Evolutionary conservation across 2,113 vertebrate species (phyloP), one percentile per base, ranked within the genome.

Genomic region (Shinisaurus crocodilurus): DNA sequence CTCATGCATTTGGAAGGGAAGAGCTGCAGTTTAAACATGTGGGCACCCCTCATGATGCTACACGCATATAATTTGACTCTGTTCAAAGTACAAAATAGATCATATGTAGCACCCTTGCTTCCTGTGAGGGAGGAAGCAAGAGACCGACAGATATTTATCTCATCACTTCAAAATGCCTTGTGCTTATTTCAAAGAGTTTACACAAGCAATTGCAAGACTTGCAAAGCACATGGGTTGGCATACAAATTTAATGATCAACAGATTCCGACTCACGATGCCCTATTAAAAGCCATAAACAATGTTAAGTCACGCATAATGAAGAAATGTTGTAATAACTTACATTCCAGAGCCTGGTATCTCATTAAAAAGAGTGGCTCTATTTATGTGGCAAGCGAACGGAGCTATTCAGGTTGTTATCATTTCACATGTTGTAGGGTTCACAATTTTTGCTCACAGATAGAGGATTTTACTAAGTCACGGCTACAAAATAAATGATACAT

Each of bases 401-500:
- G 32, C 65, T 23, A 67, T 79, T 88, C 43, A 79, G 25, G 45
- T 80, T n/a, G 43, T 92, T 89, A 89, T 77, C n/a, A 72, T 6
- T 92, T 91, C 29, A 87, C 63, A 43, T 40, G 43, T 67, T 86
- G 67, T 0, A 0, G 63, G 27, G 45, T 16, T 65, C 18, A 60
- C 29, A 54, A 48, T 72, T 92, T 90, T n/a, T 95, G 16, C 82
- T 91, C 87, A 88, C 75, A 79, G 32, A 88, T 3, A 72, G 84
- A 89, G 43, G 67, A 63, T 91, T 90, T 95, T 82, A 86, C 92
- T 82, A 90, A 91, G 77, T 76, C 25, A 67, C 23, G 60, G 81
- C 79, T 95, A 85, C 90, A 82, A 93, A 95, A 91, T 3, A 57
- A 34, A 89, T 88, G n/a, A 94, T 91, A 94, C 85, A 90, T 85